Conservation (phyloP, 2,113 vertebrate species). For the Ancistrus triradiatus region DNA sequence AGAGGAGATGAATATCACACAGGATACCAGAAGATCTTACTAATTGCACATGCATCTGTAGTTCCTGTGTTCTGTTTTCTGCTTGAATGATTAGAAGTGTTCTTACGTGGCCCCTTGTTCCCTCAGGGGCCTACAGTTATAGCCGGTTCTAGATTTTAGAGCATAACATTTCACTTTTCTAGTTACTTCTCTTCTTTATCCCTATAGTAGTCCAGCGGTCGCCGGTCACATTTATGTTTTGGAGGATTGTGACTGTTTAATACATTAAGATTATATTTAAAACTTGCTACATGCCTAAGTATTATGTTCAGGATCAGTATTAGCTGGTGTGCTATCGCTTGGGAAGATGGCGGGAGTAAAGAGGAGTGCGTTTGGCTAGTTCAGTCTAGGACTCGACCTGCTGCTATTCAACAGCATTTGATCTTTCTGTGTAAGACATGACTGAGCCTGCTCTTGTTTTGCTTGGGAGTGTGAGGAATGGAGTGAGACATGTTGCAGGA, state of each 20-base stretch:
- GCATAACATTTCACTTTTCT: constrained; percentile 6
- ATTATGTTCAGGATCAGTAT: constrained; percentile 79
- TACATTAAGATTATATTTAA: constrained; percentile 60
- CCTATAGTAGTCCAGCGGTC: constrained; percentile 34
- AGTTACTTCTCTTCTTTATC: constrained; percentile 22
- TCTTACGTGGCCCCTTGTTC: constrained; percentile 31
- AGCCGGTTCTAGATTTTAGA: constrained; percentile 15
- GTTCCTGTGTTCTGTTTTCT: constrained; percentile 27
- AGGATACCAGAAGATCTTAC: constrained; percentile 32
- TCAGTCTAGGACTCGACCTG: constrained; percentile 1
- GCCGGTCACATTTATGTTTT: neutral
- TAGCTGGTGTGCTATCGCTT: constrained; percentile 62
- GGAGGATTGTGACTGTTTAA: constrained; percentile 34
- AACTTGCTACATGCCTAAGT: constrained; percentile 64
- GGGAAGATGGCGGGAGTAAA: constrained; percentile 41
- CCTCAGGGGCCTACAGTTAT: constrained; percentile 33
- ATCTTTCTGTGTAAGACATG: neutral
- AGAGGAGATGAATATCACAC: too few species aligned
- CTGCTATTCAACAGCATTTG: constrained; percentile 14
- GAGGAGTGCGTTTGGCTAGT: constrained; percentile 41
- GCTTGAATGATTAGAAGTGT: constrained; percentile 37
- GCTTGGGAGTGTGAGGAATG: neutral
- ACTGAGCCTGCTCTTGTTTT: neutral
- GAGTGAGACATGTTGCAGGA: neutral
- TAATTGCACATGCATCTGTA: constrained; percentile 32